These are phyloP conservation scores for Cerastis rubricosa DNA, from an alignment of 2,888 invertebrate species.

Conservation along the genomic window DNA sequence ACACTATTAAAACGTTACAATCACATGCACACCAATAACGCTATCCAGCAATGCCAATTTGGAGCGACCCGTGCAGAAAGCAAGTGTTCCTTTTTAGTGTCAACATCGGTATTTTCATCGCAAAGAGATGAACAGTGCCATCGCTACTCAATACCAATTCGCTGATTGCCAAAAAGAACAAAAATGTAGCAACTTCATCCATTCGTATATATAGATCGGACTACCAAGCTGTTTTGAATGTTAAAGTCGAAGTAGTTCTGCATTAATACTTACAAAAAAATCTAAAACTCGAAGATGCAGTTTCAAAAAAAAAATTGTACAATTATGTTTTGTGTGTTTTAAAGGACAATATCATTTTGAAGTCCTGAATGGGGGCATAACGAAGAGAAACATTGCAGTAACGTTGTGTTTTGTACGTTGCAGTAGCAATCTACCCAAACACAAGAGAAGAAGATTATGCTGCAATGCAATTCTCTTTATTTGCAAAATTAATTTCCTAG, in stretches of 20 bases:
- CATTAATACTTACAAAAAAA: background rate
- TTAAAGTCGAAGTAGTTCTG: background rate
- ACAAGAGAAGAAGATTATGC: background rate
- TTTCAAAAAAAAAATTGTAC: background rate
- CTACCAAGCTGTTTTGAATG: slow-evolving; percentile 34
- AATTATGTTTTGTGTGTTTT: background rate
- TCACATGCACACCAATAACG: background rate
- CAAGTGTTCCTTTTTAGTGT: background rate
- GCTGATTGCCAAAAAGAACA: slow-evolving; percentile 50
- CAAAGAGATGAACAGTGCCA: slow-evolving; percentile 21
- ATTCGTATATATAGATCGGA: background rate
- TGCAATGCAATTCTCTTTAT: background rate
- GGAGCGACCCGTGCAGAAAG: background rate
- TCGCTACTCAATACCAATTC: slow-evolving; percentile 26
- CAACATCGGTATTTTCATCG: slow-evolving; percentile 20
- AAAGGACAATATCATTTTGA: background rate
- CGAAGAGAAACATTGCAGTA: background rate
- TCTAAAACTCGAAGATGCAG: background rate
- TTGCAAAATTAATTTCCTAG: slow-evolving; percentile 8
- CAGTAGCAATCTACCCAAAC: background rate
- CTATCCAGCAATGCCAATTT: slow-evolving; percentile 9
- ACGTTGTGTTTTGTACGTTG: background rate
- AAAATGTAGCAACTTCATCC: background rate
- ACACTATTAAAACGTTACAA: background rate
- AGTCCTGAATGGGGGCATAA: background rate